Evolutionary conservation across 2,797 vertebrate species (phyloP).

Genomic region (Limosa lapponica): DNA sequence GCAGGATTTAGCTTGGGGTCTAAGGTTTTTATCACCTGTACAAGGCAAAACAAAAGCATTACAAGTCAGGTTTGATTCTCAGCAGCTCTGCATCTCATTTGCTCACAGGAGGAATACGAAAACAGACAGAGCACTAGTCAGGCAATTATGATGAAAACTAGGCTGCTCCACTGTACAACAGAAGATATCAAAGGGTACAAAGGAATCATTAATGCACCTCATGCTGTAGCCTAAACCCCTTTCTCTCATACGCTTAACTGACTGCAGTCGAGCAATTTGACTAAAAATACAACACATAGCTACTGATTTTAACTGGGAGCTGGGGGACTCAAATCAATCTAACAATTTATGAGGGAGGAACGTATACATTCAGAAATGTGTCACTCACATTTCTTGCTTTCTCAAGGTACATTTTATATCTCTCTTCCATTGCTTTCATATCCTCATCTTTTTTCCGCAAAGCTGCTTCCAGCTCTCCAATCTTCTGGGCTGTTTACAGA

Average conservation of each 20-base stretch:
- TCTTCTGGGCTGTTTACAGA: slow-evolving; percentile 83
- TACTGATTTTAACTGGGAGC: background rate
- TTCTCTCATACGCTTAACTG: background rate
- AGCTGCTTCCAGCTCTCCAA: slow-evolving; percentile 91
- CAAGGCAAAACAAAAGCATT: background rate
- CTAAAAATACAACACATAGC: background rate
- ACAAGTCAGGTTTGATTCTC: background rate
- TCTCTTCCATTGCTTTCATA: slow-evolving; percentile 98
- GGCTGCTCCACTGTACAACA: background rate
- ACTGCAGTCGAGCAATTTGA: background rate
- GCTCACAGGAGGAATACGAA: background rate
- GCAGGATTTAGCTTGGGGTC: slow-evolving; percentile 97
- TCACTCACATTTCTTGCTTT: slow-evolving; percentile 94
- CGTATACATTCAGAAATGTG: background rate
- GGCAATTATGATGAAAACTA: background rate
- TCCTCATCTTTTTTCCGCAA: slow-evolving; percentile 98
- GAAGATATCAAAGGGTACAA: background rate
- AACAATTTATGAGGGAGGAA: background rate
- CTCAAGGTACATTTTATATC: slow-evolving; percentile 99
- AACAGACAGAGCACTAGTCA: background rate
- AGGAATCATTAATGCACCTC: background rate
- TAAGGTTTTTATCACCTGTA: slow-evolving; percentile 94
- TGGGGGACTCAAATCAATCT: background rate
- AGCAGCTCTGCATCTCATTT: background rate
- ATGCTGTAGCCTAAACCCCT: background rate